phyloP scores from a whole-genome alignment of 2,888 invertebrate genomes.

The Emmelina monodactyla region DNA sequence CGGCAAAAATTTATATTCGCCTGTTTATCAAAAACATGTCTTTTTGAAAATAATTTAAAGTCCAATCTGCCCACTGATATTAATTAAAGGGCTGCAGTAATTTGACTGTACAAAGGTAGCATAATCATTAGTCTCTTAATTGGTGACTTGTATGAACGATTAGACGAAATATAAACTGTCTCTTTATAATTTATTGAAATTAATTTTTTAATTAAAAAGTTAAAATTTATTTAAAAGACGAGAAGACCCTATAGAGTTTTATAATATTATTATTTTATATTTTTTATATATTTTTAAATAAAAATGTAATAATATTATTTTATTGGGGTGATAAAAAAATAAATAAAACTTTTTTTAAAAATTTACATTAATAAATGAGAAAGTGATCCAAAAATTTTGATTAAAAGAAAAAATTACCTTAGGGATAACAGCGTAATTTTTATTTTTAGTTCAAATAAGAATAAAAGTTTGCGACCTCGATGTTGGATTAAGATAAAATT shows the following conservation, averaged over 20 bases:
- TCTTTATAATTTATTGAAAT: constrained; percentile 42
- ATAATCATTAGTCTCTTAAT: constrained; percentile 81
- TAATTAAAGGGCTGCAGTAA: constrained; percentile 80
- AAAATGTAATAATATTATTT: constrained; percentile 49
- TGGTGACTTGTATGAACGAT: constrained; percentile 80
- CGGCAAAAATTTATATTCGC: constrained; percentile 70
- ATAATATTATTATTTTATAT: constrained; percentile 41
- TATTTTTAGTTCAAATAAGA: constrained; percentile 77
- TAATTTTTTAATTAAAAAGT: constrained; percentile 69
- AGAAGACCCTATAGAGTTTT: constrained; percentile 82
- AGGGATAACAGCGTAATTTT: constrained; percentile 87
- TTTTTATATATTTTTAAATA: constrained; percentile 21
- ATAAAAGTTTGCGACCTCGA: constrained; percentile 85
- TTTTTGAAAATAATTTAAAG: constrained; percentile 70
- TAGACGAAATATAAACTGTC: constrained; percentile 71
- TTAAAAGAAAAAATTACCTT: constrained; percentile 78
- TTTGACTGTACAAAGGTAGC: constrained; percentile 82
- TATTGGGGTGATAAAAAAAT: constrained; percentile 72
- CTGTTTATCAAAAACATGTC: constrained; percentile 84
- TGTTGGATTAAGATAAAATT: constrained; percentile 83
- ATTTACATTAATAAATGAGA: constrained; percentile 42
- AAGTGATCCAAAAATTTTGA: constrained; percentile 66
- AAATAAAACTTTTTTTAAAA: constrained; percentile 59
- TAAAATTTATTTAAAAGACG: constrained; percentile 73
- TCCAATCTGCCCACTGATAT: constrained; percentile 77